Percentiles rank a stretch among this genome's conserved stretches.
Evolutionary conservation across 2,797 vertebrate genomes (phyloP).

Genomic region (Mus spretus): DNA sequence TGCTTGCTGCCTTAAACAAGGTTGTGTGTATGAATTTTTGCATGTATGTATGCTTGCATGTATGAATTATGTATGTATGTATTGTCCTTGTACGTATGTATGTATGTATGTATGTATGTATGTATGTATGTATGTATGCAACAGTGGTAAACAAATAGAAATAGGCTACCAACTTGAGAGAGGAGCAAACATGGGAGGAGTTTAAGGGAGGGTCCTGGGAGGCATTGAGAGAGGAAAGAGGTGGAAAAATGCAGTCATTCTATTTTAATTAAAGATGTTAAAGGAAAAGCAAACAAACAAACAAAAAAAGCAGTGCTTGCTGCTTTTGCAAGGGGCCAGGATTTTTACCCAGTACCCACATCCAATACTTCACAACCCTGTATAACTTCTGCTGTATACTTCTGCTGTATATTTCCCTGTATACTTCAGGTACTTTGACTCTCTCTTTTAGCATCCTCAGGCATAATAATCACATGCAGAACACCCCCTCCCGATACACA

Average conservation of each 20-base stretch:
- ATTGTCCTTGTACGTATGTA: no score
- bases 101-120: no score
- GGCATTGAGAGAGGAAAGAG: background rate
- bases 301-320: background rate
- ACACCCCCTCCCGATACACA: background rate
- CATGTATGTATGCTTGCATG: no score
- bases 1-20: background rate
- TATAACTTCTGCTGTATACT: background rate
- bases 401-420: no score
- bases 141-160: background rate
- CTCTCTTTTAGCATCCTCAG: background rate
- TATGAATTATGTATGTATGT: background rate
- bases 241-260: background rate
- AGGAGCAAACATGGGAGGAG: background rate
- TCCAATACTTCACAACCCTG: background rate
- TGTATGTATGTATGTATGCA: no score
- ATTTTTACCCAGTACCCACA: background rate
- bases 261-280: background rate
- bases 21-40: background rate
- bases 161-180: background rate
- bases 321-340: background rate
- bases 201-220: no score
- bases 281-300: no score
- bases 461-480: background rate
- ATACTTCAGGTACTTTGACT: background rate